Evolutionary conservation across 1,140 invertebrate genomes (phyloP).

Genomic region (Penaeus japonicus): DNA sequence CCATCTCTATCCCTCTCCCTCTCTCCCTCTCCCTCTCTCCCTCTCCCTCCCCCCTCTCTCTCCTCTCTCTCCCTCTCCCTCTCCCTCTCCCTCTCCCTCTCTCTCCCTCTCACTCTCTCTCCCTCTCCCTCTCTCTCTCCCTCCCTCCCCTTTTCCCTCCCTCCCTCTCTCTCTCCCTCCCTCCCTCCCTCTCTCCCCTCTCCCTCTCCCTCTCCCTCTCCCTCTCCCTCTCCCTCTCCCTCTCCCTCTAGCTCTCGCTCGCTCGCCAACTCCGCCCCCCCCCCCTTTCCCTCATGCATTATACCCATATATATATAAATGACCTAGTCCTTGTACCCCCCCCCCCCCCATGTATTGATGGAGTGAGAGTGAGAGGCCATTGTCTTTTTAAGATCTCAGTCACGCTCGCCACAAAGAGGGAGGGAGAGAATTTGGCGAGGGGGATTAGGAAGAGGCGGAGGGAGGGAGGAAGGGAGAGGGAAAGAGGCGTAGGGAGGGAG

Average conservation of each 20-base stretch:
- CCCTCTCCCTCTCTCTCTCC: neutral
- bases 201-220: no score
- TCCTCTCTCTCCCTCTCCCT: neutral
- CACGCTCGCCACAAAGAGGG: no score
- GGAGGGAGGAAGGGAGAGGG: neutral
- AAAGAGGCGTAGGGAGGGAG: no score
- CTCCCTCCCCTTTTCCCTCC: neutral
- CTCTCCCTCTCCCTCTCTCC: neutral
- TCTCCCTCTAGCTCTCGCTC: neutral
- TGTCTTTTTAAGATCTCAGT: no score
- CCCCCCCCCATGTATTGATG: no score
- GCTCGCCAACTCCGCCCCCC: neutral
- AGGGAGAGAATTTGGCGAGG: neutral
- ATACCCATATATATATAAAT: no score
- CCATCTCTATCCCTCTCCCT: neutral
- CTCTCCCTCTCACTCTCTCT: neutral
- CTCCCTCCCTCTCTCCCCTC: neutral
- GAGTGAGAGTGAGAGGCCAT: no score
- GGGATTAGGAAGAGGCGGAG: neutral
- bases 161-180: conserved; percentile 14
- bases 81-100: neutral
- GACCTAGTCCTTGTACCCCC: no score
- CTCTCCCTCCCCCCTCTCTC: neutral
- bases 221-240: neutral
- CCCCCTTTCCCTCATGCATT: no score